Conservation (phyloP, 30 jellyfish, hydroid and myxozoan genomes). For the Pelagia noctiluca region DNA sequence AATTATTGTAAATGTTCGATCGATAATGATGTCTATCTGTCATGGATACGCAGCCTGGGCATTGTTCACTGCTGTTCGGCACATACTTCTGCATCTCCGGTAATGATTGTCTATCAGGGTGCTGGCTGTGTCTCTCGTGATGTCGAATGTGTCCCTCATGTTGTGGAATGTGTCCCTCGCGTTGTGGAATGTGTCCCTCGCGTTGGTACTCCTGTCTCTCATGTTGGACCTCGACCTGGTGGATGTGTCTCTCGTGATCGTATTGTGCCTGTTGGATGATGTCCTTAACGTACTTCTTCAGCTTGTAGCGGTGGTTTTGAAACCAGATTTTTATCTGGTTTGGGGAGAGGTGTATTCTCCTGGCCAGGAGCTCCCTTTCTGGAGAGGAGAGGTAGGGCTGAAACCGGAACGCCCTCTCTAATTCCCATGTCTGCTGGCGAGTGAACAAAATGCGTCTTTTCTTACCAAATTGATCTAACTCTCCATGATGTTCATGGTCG, state of each 20-base stretch:
- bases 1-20: not conserved
- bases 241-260: conserved; percentile 56
- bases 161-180: too few relatives aligned
- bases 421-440: conserved; percentile 96
- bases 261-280: conserved; percentile 83
- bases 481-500: conserved; percentile 17
- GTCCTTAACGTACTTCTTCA: conserved; percentile 86
- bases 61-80: conserved; percentile 6
- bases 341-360: conserved; percentile 85
- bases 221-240: too few relatives aligned
- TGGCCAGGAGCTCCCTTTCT: conserved; percentile 88
- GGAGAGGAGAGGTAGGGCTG: conserved; percentile 96
- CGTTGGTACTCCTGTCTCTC: too few relatives aligned
- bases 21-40: conserved; percentile 4
- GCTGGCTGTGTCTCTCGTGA: too few relatives aligned
- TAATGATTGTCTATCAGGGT: too few relatives aligned
- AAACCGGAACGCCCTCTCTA: conserved; percentile 82
- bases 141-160: too few relatives aligned
- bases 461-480: conserved; percentile 60
- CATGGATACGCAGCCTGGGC: not conserved
- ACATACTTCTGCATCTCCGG: not conserved
- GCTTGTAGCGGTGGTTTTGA: conserved; percentile 94
- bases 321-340: conserved; percentile 96
- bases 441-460: conserved; percentile 83
- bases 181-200: too few relatives aligned